phyloP scores from a whole-genome alignment of 2,797 vertebrate species.

The Phataginus tetradactyla region DNA sequence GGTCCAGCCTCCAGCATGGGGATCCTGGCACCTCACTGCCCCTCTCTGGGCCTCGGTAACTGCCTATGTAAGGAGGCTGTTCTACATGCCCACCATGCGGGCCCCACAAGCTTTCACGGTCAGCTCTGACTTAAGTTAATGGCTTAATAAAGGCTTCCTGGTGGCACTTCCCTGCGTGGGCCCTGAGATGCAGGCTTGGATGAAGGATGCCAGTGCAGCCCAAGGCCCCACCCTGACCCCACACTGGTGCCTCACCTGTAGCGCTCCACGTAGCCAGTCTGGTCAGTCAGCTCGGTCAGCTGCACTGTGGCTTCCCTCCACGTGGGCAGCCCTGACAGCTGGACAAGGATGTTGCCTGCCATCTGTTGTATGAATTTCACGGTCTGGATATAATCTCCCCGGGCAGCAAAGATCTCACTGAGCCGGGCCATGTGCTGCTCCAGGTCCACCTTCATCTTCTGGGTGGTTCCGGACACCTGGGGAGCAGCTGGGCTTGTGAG shows the following conservation, averaged over 20 bases:
- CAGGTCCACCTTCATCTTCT: conserved; percentile 88
- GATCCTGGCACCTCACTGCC: neutral
- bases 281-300: conserved; percentile 87
- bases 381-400: conserved; percentile 90
- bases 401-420: conserved; percentile 92
- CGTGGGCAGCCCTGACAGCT: conserved; percentile 91
- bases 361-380: conserved; percentile 92
- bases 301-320: conserved; percentile 87
- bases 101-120: fast-evolving
- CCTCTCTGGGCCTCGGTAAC: neutral
- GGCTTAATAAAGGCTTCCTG: neutral
- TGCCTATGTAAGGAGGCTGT: neutral
- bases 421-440: conserved; percentile 92
- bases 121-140: neutral
- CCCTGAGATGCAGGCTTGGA: conserved; percentile 57
- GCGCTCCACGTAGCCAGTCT: conserved; percentile 89
- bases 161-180: neutral
- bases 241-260: conserved; percentile 89
- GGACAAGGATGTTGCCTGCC: conserved; percentile 87
- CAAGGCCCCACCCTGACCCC: conserved; percentile 75
- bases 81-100: fast-evolving
- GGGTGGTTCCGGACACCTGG: conserved; percentile 89
- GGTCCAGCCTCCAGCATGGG: fast-evolving
- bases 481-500: fast-evolving
- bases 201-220: neutral